Base-by-base conservation (phyloP, 2,797 vertebrate genomes). In the Anguilla megastoma region DNA sequence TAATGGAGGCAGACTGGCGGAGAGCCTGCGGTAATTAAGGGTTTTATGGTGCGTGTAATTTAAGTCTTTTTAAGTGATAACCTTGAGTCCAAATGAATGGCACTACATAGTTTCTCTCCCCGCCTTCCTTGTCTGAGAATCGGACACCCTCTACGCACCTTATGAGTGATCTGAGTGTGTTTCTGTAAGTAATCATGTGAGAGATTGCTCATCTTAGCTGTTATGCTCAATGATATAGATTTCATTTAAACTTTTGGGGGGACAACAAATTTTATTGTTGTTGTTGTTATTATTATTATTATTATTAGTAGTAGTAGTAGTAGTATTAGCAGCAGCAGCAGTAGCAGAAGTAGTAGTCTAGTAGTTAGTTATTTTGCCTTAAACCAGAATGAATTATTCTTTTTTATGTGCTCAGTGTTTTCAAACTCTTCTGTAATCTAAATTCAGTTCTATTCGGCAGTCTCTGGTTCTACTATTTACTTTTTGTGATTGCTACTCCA, bases 31-130 rank as follows among this genome's bases (percentile, higher is more conserved):
- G 91, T 95, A 95, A 96, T 96, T 96, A 95, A 89, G 89, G 91
- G 92, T 93, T 96, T 96, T 96, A 95, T 96, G 95, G 93, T 92
- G 93, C 95, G 93, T 94, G 95, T 95, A 92, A 96, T 96, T 94
- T 94, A 93, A 95, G 94, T 94, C 92, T 91, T 91, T 86, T 91
- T 66, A 90, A 71, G 69, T 63, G 88, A 86, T 87, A 93, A 95
- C 92, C 92, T 94, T 92, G 90, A 93, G 91, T 94, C 90, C 93
- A 94, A 96, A 93, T 91, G 91, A 96, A 93, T 91, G 91, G 93
- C 90, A 93, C 93, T 89, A 92, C 80, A 71, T 89, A 85, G 87
- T 27, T 41, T 63, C 12, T 83, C 88, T 74, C 14, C 83, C 86
- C 84, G 86, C 48, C 66, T 86, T 87, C 87, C 18, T 86, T 87